Percentiles rank a stretch among this genome's conserved stretches.
Evolutionary conservation across 2,113 vertebrate genomes (phyloP).

Genomic region (Zonotrichia leucophrys): DNA sequence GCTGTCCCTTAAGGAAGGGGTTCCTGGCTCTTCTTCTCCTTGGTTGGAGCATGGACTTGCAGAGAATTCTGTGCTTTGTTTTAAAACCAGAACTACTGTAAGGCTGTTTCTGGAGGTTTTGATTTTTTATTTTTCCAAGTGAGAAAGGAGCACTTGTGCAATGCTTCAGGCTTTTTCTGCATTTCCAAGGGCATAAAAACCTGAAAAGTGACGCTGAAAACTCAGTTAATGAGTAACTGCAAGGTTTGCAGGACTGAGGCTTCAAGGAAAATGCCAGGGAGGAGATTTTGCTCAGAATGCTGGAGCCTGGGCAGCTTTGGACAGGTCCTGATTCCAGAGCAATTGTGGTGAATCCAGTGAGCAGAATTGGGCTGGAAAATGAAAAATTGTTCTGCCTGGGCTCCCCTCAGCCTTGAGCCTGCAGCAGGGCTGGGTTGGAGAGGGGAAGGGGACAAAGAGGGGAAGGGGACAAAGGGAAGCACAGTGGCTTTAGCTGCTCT

Average conservation of each 20-base stretch:
- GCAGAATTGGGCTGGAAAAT: background rate
- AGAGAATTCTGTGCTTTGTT: background rate
- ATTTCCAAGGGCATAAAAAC: background rate
- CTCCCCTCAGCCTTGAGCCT: background rate
- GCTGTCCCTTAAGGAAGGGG: background rate
- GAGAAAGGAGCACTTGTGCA: background rate
- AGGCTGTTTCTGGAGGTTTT: background rate
- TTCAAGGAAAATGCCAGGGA: background rate
- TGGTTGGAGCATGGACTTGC: background rate
- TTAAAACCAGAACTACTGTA: fast-evolving
- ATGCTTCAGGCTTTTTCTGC: background rate
- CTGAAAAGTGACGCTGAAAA: background rate
- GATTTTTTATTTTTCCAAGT: too few relatives aligned
- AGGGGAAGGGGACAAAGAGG: too few relatives aligned
- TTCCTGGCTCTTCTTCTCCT: background rate
- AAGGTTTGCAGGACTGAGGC: background rate
- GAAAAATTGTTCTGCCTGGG: background rate
- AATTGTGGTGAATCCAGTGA: background rate
- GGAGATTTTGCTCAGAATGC: background rate
- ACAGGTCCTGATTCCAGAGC: background rate
- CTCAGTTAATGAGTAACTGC: constrained; percentile 3
- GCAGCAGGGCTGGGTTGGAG: background rate
- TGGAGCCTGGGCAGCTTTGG: background rate
- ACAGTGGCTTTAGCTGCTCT: background rate
- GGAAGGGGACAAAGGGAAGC: too few relatives aligned